phyloP scores from a whole-genome alignment of 2,888 invertebrate genomes.

The Lathronympha strigana region DNA sequence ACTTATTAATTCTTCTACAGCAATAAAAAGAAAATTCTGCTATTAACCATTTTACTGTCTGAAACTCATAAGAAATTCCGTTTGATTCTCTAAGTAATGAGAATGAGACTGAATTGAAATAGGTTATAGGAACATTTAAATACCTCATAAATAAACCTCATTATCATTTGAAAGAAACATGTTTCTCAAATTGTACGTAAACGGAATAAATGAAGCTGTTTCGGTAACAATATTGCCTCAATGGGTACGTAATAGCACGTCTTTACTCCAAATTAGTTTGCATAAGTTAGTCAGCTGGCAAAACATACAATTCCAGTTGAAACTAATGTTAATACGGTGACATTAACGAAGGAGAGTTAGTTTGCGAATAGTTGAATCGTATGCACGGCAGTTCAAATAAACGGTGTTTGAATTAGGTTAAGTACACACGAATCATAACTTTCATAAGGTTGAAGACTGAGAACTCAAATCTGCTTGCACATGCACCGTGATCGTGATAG shows the following conservation, averaged over 20 bases:
- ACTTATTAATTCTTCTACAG: no score
- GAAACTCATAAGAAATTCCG: neutral
- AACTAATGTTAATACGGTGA: conserved; percentile 26
- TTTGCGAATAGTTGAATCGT: conserved; percentile 24
- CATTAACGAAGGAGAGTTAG: conserved; percentile 30
- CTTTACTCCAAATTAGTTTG: conserved; percentile 25
- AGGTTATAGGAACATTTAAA: neutral
- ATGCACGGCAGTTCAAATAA: conserved; percentile 7
- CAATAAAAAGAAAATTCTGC: no score
- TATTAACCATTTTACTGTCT: neutral
- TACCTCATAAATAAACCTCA: neutral
- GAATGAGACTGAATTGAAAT: neutral
- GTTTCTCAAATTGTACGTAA: neutral
- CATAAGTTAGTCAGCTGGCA: conserved; percentile 22
- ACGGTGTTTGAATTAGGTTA: conserved; percentile 22
- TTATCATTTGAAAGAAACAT: neutral
- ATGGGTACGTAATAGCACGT: conserved; percentile 1
- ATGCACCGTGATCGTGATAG: no score
- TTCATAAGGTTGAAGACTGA: no score
- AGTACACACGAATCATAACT: conserved; percentile 8
- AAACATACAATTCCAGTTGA: conserved; percentile 25
- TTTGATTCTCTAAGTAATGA: neutral
- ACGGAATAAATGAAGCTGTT: neutral
- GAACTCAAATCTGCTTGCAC: no score
- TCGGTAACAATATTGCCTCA: neutral